Base-by-base conservation (phyloP, 2,888 invertebrate genomes). In the Uropetala carovei region DNA sequence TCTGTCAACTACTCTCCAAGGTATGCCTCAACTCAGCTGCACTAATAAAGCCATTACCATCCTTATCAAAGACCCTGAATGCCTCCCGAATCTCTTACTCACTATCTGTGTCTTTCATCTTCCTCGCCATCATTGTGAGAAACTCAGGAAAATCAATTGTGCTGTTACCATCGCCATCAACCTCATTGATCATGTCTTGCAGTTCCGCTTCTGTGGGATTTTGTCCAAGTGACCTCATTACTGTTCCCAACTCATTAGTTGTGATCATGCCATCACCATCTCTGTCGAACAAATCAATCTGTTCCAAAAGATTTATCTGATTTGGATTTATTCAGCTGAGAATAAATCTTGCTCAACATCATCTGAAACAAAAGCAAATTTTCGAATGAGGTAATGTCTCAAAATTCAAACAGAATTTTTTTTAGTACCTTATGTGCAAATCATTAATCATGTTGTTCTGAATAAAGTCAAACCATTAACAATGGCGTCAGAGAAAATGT, bases 131-230 rank as follows among this genome's bases (percentile, higher is more conserved):
- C 99, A 99, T 99, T 95, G 99, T 99, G 95, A 99, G 97, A 97
- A 99, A 99, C 96, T 99, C 99, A 94, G 99, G 99, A 96, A 99
- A 99, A 96, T 99, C 99, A 96, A 99, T 99, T 95, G 99, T 99
- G 95, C 99, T 99, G 96, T 99, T 99, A 95, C 97, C 98, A 95
- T 99, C 99, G 94, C 98, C 98, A 96, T 99, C 99, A 94, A 99
- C 99, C 97, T 99, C 99, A 96, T 99, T 99, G 96, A 99, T 99
- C 99, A 99, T 99, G 95, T 99, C 99, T 96, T 99, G 99, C 94
- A 99, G 97, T 96, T 99, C 99, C 93, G 99, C 99, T 96, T 99
- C 99, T 95, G 99, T 99, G 95, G 99, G 99, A 96, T 99, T 99
- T 96, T 99, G 99, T 94, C 99, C 99, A 95, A 99, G 96, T 94